phyloP scores from a whole-genome alignment of 2,113 vertebrate genomes.

The Mastomys natalensis region DNA sequence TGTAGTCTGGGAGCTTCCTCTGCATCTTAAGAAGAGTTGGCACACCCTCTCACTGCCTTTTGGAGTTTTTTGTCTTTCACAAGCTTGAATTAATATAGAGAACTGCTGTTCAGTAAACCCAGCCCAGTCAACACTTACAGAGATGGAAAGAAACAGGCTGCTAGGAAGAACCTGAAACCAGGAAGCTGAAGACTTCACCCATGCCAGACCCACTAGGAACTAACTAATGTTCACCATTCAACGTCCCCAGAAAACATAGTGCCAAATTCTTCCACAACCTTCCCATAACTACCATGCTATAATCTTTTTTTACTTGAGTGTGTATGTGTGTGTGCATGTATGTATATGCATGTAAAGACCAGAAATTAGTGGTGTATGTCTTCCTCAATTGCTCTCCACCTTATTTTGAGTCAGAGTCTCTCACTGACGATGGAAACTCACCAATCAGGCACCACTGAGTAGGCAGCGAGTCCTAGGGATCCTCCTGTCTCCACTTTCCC shows the following conservation, averaged over 20 bases:
- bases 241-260: background rate
- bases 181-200: too few relatives aligned
- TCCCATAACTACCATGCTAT: rapidly evolving
- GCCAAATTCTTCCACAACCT: background rate
- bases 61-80: too few relatives aligned
- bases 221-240: background rate
- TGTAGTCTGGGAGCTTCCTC: background rate
- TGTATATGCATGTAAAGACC: background rate
- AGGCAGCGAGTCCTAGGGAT: background rate
- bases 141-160: background rate
- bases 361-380: background rate
- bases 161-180: background rate
- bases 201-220: background rate
- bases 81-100: background rate
- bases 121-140: background rate
- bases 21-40: background rate
- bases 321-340: background rate
- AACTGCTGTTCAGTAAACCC: background rate
- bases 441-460: background rate
- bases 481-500: rapidly evolving
- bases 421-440: background rate
- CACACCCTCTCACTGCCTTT: too few relatives aligned
- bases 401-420: background rate
- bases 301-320: background rate
- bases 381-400: background rate